phyloP scores from a whole-genome alignment of 2,113 vertebrate species.

The Colinus virginianus region DNA sequence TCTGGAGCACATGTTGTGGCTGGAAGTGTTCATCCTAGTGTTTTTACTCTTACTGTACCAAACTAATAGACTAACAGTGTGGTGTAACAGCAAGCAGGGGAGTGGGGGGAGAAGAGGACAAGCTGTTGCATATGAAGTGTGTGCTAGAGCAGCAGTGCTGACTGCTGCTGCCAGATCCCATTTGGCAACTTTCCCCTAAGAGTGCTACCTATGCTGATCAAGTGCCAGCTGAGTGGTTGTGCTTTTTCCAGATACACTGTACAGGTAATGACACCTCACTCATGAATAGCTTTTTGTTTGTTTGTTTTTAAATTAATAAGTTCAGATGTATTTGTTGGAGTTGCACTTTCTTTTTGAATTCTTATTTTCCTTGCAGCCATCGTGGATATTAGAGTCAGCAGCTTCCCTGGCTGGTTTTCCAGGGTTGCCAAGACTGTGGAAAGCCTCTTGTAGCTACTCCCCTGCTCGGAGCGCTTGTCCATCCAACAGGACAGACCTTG shows the following conservation, averaged over 20 bases:
- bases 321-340: background rate
- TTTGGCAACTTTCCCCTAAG: background rate
- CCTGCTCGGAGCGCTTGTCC: background rate
- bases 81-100: background rate
- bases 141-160: background rate
- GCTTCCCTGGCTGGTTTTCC: background rate
- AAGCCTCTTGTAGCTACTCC: background rate
- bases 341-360: background rate
- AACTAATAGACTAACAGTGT: background rate
- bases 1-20: background rate
- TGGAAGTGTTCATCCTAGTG: background rate
- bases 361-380: background rate
- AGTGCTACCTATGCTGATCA: background rate
- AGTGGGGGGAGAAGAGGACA: background rate
- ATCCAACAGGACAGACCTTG: background rate
- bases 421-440: background rate
- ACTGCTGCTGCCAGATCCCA: background rate
- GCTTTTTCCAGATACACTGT: background rate
- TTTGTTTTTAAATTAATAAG: background rate
- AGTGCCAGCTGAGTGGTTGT: background rate
- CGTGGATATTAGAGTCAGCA: background rate
- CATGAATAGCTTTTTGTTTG: background rate
- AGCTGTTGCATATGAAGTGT: accelerated
- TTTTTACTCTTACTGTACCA: background rate
- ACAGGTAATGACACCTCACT: background rate